Base-by-base conservation (phyloP, 2,888 invertebrate genomes). In the Latrodectus elegans region DNA sequence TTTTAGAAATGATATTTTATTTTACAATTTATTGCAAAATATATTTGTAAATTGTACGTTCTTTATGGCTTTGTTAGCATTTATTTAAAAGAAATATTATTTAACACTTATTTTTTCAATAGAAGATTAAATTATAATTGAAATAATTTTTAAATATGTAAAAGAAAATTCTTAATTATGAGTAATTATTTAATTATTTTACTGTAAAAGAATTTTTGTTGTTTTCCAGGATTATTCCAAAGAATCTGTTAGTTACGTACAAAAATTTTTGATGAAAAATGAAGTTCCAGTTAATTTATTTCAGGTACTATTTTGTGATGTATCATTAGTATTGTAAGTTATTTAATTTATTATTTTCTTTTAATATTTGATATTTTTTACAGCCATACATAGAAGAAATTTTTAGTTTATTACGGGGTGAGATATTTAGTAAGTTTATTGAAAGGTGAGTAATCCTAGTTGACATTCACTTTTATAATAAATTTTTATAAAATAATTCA, bases 381-480 rank as follows among this genome's bases (percentile, higher is more conserved):
- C 94, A 99, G 98, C 98, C 99, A 92, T 99, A 99, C 94, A 99
- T 99, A 94, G 97, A 98, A 93, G 99, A 99, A 95, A 99, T 99
- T 93, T 99, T 98, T 94, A 97, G 96, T 93, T 97, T 98, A 93
- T 94, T 99, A 93, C 95, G 98, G 92, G 98, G 97, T 90, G 97
- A 97, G 93, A 97, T 99, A 90, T 99, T 99, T 94, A 97, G 96
- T 94, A 96, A 96, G 94, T 99, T 99, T 94, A 95, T 99, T 94
- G 99, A 99, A 95, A 99, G 98, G 98, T 90, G 76, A 79, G 73
- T 74, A 71, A 55, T 60, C n/a, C 15, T 6, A 60, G n/a, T 60
- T 60, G 11, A n/a, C 60, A 60, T 60, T 60, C 15, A 60, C 60
- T n/a, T 60, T 60, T 14, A 38, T 38, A 38, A 38, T 38, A 38